Conservation (phyloP, 1,140 invertebrate species). For the Rhopalosiphum maidis region DNA sequence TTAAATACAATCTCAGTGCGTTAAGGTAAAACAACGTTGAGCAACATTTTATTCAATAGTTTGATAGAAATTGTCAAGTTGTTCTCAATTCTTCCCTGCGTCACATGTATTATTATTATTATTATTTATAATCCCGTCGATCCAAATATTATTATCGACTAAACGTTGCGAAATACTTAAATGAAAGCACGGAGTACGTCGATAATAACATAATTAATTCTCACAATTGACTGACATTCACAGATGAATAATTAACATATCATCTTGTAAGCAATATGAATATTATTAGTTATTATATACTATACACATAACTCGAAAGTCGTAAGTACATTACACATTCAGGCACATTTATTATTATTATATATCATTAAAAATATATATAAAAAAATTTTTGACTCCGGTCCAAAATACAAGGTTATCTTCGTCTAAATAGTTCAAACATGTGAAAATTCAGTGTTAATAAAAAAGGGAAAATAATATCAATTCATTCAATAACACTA, state of each 20-base stretch:
- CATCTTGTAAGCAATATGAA: not conserved
- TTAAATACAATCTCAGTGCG: not conserved
- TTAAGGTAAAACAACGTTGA: not conserved
- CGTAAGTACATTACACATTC: not conserved
- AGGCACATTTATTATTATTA: not conserved
- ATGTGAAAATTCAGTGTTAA: constrained; percentile 1
- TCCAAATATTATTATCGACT: not conserved
- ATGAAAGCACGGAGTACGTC: not conserved
- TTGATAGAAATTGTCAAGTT: not conserved
- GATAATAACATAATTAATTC: not conserved
- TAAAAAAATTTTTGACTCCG: not conserved
- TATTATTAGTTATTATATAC: not conserved
- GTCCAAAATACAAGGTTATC: not conserved
- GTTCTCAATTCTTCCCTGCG: not conserved
- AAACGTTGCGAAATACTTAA: not conserved
- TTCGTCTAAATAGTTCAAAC: not conserved
- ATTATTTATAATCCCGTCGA: not conserved
- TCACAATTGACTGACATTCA: not conserved
- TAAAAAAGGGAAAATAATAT: constrained; percentile 8
- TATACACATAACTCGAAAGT: not conserved
- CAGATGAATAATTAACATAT: not conserved
- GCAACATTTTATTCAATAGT: not conserved
- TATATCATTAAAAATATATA: not conserved
- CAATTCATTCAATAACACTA: not conserved
- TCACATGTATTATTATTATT: not conserved